Conservation (phyloP, 2,113 vertebrate genomes). For the Leptobrachium ailaonicum region DNA sequence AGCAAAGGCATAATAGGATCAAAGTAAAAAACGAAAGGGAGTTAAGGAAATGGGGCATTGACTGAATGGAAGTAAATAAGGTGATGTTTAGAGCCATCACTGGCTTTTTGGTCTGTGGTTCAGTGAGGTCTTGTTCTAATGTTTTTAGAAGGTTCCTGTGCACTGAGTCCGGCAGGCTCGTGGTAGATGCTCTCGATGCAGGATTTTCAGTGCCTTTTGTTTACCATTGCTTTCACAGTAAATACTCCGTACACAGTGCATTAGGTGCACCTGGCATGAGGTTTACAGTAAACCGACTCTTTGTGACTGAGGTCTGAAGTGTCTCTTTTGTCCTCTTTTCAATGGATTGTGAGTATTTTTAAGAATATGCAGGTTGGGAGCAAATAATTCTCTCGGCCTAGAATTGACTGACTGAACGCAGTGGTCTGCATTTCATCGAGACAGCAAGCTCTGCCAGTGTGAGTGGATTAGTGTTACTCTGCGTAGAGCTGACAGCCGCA, state of each 20-base stretch:
- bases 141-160: not conserved
- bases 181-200: not conserved
- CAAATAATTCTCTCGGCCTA: constrained; percentile 3
- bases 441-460: constrained; percentile 16
- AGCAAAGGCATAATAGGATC: too few species aligned
- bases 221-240: not conserved
- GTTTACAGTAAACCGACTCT: too few species aligned
- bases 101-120: too few species aligned
- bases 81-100: too few species aligned
- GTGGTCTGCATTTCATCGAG: constrained; percentile 39
- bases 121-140: not conserved
- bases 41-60: too few species aligned
- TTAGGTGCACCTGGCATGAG: too few species aligned
- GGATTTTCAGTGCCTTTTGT: not conserved
- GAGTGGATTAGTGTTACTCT: constrained; percentile 61
- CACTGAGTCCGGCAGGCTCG: not conserved
- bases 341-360: not conserved
- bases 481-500: constrained; percentile 57
- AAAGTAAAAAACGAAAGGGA: too few species aligned
- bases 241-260: not conserved
- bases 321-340: not conserved
- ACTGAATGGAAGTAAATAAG: too few species aligned
- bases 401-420: not conserved
- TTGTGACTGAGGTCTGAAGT: not conserved
- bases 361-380: not conserved